Evolutionary conservation across 2,113 vertebrate genomes (phyloP).

Genomic region (Etheostoma cragini): DNA sequence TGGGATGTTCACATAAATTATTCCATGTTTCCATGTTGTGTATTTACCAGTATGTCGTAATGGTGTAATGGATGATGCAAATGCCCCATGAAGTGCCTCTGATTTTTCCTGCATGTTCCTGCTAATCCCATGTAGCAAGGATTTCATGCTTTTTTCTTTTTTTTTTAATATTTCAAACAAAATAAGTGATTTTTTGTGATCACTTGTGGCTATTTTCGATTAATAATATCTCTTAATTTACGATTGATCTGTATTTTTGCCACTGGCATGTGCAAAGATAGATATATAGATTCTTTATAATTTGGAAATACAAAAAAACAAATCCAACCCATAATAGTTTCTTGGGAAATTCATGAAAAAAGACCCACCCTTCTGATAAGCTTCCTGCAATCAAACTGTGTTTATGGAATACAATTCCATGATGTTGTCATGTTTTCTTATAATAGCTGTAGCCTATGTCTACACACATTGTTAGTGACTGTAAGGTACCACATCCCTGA

Average conservation of each 20-base stretch:
- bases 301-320: conserved; percentile 2
- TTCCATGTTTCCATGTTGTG: conserved; percentile 13
- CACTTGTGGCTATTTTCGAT: conserved; percentile 51
- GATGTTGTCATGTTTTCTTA: conserved; percentile 21
- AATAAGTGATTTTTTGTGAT: conserved; percentile 48
- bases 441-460: neutral
- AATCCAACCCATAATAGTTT: neutral
- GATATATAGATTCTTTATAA: neutral
- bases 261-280: neutral
- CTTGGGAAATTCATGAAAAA: conserved; percentile 6
- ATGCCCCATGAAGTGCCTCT: conserved; percentile 7
- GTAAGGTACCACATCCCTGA: conserved; percentile 19
- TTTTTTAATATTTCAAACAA: conserved; percentile 42
- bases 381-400: conserved; percentile 43
- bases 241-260: conserved; percentile 22
- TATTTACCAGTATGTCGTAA: conserved; percentile 6
- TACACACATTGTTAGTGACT: conserved; percentile 17
- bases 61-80: neutral
- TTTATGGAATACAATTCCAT: conserved; percentile 32
- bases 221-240: conserved; percentile 10
- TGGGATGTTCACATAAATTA: neutral
- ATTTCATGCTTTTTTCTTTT: neutral
- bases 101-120: conserved; percentile 1
- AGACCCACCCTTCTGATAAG: conserved; percentile 56
- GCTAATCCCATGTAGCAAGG: neutral